Evolutionary conservation across 2,797 vertebrate genomes (phyloP).

Genomic region (Gastrophryne carolinensis): DNA sequence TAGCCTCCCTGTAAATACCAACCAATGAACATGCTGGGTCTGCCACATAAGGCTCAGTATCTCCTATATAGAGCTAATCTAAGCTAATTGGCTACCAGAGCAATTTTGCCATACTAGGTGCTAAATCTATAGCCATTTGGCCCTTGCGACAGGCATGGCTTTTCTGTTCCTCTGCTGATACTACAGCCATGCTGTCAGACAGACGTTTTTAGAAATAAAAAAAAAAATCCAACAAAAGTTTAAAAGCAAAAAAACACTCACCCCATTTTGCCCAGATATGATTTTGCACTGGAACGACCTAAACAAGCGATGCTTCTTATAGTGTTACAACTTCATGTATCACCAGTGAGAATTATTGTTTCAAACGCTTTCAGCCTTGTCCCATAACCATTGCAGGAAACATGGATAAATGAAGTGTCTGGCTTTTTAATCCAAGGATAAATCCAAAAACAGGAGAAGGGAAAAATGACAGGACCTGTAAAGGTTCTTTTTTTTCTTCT

Average conservation of each 20-base stretch:
- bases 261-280: slow-evolving; percentile 69
- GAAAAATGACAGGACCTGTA: slow-evolving; percentile 14
- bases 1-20: too few relatives aligned
- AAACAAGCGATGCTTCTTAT: slow-evolving; percentile 52
- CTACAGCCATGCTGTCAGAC: background rate
- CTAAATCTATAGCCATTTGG: too few relatives aligned
- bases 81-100: too few relatives aligned
- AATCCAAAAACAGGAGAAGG: slow-evolving; percentile 12
- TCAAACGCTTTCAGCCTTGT: background rate
- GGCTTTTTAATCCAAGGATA: slow-evolving; percentile 50
- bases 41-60: too few relatives aligned
- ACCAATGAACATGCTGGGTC: too few relatives aligned
- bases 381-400: slow-evolving; percentile 6
- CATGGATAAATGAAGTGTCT: slow-evolving; percentile 36
- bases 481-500: slow-evolving; percentile 15
- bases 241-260: slow-evolving; percentile 56
- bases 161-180: too few relatives aligned
- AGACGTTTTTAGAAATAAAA: too few relatives aligned
- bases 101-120: too few relatives aligned
- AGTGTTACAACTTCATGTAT: slow-evolving; percentile 25
- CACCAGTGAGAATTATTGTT: background rate
- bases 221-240: too few relatives aligned
- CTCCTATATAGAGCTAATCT: too few relatives aligned
- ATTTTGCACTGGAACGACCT: slow-evolving; percentile 61
- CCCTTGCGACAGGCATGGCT: too few relatives aligned